Evolutionary conservation across 1,140 invertebrate genomes (phyloP).

Genomic region (Oreohelix idahoensis): DNA sequence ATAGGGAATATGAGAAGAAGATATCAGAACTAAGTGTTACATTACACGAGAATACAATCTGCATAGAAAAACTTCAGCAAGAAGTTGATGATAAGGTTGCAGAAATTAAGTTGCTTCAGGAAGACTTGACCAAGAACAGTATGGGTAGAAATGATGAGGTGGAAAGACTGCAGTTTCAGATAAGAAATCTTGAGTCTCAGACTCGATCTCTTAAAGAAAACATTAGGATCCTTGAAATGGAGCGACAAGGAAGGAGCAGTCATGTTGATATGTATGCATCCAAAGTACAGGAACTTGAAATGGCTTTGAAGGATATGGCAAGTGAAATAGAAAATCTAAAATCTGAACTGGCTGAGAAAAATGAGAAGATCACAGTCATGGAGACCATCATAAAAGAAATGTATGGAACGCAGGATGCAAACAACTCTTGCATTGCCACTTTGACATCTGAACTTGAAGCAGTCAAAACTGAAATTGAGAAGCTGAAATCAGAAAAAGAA

Average conservation of each 20-base stretch:
- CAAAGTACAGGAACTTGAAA: slow-evolving; percentile 36
- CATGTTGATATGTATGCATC: slow-evolving; percentile 27
- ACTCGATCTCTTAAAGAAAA: slow-evolving; percentile 48
- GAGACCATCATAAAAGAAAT: slow-evolving; percentile 45
- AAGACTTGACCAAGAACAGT: neutral
- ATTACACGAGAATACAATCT: neutral
- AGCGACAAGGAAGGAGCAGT: slow-evolving; percentile 47
- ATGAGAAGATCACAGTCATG: slow-evolving; percentile 40
- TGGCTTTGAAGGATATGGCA: slow-evolving; percentile 36
- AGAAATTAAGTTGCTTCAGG: neutral
- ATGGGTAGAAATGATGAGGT: neutral
- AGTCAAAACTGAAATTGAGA: slow-evolving; percentile 25
- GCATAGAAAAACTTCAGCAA: neutral
- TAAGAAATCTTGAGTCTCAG: slow-evolving; percentile 45
- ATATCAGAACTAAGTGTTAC: neutral
- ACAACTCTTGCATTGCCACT: slow-evolving; percentile 26
- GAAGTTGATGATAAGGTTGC: neutral
- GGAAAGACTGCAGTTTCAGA: slow-evolving; percentile 22
- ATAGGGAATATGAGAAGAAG: neutral
- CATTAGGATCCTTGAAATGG: slow-evolving; percentile 47
- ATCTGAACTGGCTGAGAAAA: slow-evolving; percentile 41
- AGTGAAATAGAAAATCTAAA: slow-evolving; percentile 41
- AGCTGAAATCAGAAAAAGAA: slow-evolving; percentile 42
- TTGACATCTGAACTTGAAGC: slow-evolving; percentile 42
- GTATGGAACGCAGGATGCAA: slow-evolving; percentile 42